Evolutionary conservation across 1,140 invertebrate genomes (phyloP), one percentile per base, ranked within the genome.

Genomic region (Panagrolaimus sp.): DNA sequence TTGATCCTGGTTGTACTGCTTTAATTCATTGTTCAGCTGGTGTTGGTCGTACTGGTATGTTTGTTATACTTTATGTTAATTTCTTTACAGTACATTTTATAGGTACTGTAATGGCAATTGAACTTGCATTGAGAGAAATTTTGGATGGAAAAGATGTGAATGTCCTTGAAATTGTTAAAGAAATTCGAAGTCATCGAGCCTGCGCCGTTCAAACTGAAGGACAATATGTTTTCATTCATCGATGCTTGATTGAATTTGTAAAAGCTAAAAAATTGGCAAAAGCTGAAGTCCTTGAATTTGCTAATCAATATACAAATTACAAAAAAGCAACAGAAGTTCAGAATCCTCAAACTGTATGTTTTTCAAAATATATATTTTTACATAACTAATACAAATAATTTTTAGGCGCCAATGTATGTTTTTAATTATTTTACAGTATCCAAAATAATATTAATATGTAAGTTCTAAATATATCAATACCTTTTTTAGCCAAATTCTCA

Each of bases 141-240:
- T 43, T 67, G 5, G 65, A 67, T 6, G 65, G 65, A 48, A 67
- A 67, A 58, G 65, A 67, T 12, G n/a, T 45, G 21, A 45, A 58
- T 26, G 10, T 21, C 12, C 65, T 44, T 8, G 68, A 70, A 24
- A 43, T 70, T 32, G 69, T 71, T 2, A 71, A 72, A 26, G 70
- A 71, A 32, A 43, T 71, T 15, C 46, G 70, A 28, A 24, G n/a
- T 17, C 46, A 58, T 26, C 70, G 70, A 10, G 47, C 52, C 6
- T 32, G 43, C 17, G 17, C 69, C 12, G 45, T 71, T 8, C 70
- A 71, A 52, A 72, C 70, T 10, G 70, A 71, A 47, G 69, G 26
- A 0, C 70, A 71, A 43, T 71, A 73, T 43, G 17, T 71, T 1
- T 71, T 65, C 71, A 24, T 71, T 0, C 70, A 71, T n/a, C 44